These are phyloP conservation scores for Drosophila monieri DNA, from an alignment of 2,888 invertebrate species.

Conservation along the genomic window DNA sequence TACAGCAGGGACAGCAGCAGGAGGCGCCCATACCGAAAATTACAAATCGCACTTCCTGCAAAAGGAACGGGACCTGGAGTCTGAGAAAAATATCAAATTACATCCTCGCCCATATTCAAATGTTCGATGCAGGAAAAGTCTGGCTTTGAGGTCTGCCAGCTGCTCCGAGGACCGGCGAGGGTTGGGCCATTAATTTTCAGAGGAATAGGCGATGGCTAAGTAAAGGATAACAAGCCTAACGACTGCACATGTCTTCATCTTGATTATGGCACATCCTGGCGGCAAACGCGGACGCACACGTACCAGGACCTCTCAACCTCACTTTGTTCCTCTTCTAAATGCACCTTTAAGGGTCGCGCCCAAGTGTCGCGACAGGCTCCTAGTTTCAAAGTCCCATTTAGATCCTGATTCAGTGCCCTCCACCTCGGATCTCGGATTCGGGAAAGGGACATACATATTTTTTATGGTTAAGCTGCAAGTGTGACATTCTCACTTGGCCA, in stretches of 20 bases:
- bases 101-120: constrained; percentile 62
- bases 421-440: constrained; percentile 15
- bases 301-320: constrained; percentile 33
- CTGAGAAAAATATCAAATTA: constrained; percentile 66
- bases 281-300: constrained; percentile 47
- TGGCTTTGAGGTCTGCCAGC: constrained; percentile 16
- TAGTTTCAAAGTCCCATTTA: constrained; percentile 13
- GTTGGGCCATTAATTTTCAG: constrained; percentile 67
- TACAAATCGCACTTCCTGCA: constrained; percentile 64
- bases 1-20: constrained; percentile 23
- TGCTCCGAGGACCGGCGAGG: constrained; percentile 33
- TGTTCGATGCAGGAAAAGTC: constrained; percentile 39
- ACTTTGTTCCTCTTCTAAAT: constrained; percentile 17
- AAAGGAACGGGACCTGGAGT: constrained; percentile 20
- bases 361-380: constrained; percentile 25
- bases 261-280: constrained; percentile 51
- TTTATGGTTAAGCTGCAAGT: constrained; percentile 56
- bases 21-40: constrained; percentile 68
- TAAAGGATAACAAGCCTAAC: constrained; percentile 69
- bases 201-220: constrained; percentile 60
- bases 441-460: constrained; percentile 37
- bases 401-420: constrained; percentile 5
- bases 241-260: constrained; percentile 73
- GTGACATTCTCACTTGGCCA: constrained; percentile 72
- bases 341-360: constrained; percentile 59